These are phyloP conservation scores for Synergus japonicus DNA, from an alignment of 2,888 invertebrate species.

Conservation along the genomic window DNA sequence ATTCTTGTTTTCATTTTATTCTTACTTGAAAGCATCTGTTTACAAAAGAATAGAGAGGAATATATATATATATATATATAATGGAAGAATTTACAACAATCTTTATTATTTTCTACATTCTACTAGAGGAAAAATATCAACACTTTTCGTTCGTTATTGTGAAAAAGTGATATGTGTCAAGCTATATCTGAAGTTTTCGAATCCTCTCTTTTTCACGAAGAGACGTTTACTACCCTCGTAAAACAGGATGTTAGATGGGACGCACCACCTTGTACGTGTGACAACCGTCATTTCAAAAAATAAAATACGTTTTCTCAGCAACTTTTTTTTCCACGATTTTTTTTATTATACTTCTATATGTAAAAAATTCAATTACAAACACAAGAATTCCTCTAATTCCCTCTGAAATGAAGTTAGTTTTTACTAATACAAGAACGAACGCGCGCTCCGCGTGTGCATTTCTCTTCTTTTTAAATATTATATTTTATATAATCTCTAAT, in stretches of 20 bases:
- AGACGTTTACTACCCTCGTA: constrained; percentile 59
- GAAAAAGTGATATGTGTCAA: not conserved
- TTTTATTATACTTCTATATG: not conserved
- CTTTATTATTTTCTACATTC: not conserved
- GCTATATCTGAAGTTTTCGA: not conserved
- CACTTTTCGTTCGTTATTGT: not conserved
- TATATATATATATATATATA: no score
- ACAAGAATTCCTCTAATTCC: no score
- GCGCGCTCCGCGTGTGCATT: no score
- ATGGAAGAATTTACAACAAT: not conserved
- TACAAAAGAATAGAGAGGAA: not conserved
- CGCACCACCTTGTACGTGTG: constrained; percentile 1
- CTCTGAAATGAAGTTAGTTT: no score
- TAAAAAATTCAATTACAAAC: not conserved
- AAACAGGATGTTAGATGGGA: constrained; percentile 44
- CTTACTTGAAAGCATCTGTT: not conserved
- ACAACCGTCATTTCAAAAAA: constrained; percentile 19
- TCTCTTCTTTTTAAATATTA: no score
- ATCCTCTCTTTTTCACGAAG: constrained; percentile 39
- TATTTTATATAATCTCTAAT: no score
- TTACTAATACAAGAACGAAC: no score
- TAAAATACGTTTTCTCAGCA: not conserved
- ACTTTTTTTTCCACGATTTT: not conserved
- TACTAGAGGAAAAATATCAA: not conserved
- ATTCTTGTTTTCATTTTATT: not conserved